Base-by-base conservation (phyloP, 1,140 invertebrate species). In the Pseudomyrmex dendroicus region DNA sequence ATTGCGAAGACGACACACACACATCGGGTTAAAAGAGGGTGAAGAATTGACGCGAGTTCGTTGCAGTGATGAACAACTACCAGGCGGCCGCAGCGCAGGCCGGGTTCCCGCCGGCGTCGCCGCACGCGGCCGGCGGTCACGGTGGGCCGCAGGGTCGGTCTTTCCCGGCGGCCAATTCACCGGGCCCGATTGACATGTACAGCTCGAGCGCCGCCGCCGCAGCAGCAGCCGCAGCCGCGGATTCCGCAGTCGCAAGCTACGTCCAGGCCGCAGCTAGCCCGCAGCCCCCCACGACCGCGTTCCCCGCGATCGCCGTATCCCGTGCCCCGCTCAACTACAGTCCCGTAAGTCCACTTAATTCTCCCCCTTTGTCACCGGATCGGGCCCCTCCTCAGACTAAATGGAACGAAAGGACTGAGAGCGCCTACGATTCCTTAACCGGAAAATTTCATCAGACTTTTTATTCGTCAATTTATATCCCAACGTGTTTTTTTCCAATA, bases 31-130 rank as follows among this genome's bases (percentile, higher is more conserved):
- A 50, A 77, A 64, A 64, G 72, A 59, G 59, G 17, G n/a, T n/a
- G 59, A 73, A 83, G 88, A 76, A 88, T 80, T 68, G 73, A 89
- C 73, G 63, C 64, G 77, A 67, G 84, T 93, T 92, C 87, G 93
- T 95, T 95, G 70, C 96, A 98, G 98, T 98, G 95, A 98, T 99
- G 97, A 98, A 98, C 96, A 98, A 98, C 95, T 98, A 98, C 95
- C 97, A 97, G 93, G 97, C 97, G 63, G 96, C 96, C 85, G 97
- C 96, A 86, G 97, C 97, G 59, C 97, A 96, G 86, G 96, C 96
- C 68, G 96, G 97, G 96, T 87, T 94, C 86, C 96, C 96, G 80
- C 96, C 96, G 62, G 95, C 96, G 56, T 96, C 96, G 78, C 96
- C 96, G 56, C 95, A 96, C 89, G 95, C 94, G 17, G 95, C 94